Evolutionary conservation across 2,888 invertebrate species (phyloP), one percentile per base, ranked within the genome.

Genomic region (Xestia rhomboidea): DNA sequence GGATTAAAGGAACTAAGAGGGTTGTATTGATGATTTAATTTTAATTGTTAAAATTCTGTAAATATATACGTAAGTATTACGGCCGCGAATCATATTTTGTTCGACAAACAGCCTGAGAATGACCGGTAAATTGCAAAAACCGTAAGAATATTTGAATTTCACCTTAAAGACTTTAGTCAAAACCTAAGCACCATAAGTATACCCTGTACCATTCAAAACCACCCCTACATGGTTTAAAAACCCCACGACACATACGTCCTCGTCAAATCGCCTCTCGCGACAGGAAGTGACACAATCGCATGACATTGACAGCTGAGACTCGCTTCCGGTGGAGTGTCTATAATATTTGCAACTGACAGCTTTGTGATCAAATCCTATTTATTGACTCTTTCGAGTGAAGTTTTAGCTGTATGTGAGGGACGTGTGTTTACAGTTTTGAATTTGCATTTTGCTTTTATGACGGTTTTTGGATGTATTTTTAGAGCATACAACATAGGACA

Each of bases 331-430:
- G 77, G 75, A 81, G 81, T 87, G 78, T 87, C 87, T 84, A 82
- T 85, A 84, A 86, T 89, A 89, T 90, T 88, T 87, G 87, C 88
- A 81, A 87, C 86, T 80, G 87, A 79, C 88, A 84, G 88, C 82
- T 73, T 79, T 84, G 82, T 87, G 84, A 87, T 86, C 86, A 86
- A 82, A 87, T 84, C 80, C 84, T 87, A 86, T 84, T 82, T 84
- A 84, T 84, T 82, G 81, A 66, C 49, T 74, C 70, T 76, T 75
- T 72, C 60, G 76, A 73, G 60, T 71, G 79, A 73, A 83, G 76
- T 73, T 84, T 76, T 83, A 83, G 84, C 70, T 64, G 70, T 63
- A 15, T 27, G 27, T 54, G 7, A n/a, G n/a, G 54, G 70, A 57
- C 30, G 46, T 46, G 46, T 70, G 60, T 49, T 80, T 80, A 57